A percentile compares a stretch with the other conserved stretches of the same genome.
Conservation (phyloP, 1,140 invertebrate genomes). For the Drosophila rufa region DNA sequence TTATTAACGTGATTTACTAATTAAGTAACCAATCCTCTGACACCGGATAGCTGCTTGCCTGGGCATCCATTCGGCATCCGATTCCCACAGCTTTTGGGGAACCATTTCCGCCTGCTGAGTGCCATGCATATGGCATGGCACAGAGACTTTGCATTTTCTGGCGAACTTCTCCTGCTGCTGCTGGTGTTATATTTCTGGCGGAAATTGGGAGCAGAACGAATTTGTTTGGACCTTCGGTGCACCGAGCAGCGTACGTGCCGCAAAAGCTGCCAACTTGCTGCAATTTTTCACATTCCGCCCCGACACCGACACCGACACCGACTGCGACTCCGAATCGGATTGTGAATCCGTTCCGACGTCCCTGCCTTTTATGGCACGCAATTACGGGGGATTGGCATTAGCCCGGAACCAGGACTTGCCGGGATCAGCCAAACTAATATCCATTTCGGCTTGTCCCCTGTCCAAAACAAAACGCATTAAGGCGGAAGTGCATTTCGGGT, state of each 20-base stretch:
- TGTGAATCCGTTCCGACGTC: constrained; percentile 6
- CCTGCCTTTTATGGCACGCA: constrained; percentile 29
- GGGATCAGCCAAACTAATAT: constrained; percentile 51
- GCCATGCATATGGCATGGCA: constrained; percentile 17
- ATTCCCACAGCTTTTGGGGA: constrained; percentile 16
- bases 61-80: constrained; percentile 8
- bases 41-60: not conserved
- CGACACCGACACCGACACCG: not conserved
- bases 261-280: constrained; percentile 47
- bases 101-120: constrained; percentile 31
- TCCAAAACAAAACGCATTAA: constrained; percentile 76
- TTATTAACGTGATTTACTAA: constrained; percentile 5
- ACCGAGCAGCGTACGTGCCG: constrained; percentile 19
- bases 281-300: constrained; percentile 33
- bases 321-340: not conserved
- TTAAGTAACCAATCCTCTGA: not conserved
- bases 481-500: constrained; percentile 74
- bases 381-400: constrained; percentile 44
- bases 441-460: constrained; percentile 43
- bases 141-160: constrained; percentile 16
- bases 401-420: constrained; percentile 11
- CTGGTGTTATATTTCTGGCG: constrained; percentile 42
- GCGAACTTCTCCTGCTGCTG: constrained; percentile 1
- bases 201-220: constrained; percentile 39
- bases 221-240: constrained; percentile 12